Base-by-base conservation (phyloP, 2,888 invertebrate genomes). In the Ectemnius continuus region DNA sequence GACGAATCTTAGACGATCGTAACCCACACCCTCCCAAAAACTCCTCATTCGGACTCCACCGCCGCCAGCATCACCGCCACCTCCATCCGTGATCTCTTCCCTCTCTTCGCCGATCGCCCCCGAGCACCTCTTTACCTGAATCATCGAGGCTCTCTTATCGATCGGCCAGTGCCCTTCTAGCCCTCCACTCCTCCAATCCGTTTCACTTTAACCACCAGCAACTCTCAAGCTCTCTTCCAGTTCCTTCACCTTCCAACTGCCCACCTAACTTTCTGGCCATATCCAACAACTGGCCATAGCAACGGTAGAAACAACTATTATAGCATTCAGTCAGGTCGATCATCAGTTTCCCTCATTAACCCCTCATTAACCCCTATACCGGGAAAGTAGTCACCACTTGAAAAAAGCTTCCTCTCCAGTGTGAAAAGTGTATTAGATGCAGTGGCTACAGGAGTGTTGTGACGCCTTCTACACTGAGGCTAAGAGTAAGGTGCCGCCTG, bases 121-220 rank as follows among this genome's bases (percentile, higher is more conserved):
- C 59, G 6, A 23, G 26, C 48, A 14, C 18, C 62, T 16, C 64
- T 71, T 70, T 52, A 46, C 48, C 67, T 58, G 67, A 80, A 68
- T 68, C 73, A 68, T 72, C 73, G 70, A 70, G 61, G 75, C 64
- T 71, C 64, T 71, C 73, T 70, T 78, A 80, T 81, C 80, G 80
- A 81, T 76, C 78, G 80, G 72, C 46, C 70, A 47, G 62, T 36
- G 46, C 61, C 73, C 66, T 80, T 80, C 80, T 78, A 73, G 73
- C 76, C 58, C 64, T 58, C 23, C 65, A 69, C 69, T 79, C 73
- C 70, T 68, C 63, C 75, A 78, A 76, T 76, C 70, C 67, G 56
- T 64, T 71, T 70, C 59, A 62, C 45, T 60, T 62, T 63, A 74
- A 76, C 61, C 67, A 70, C 61, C 64, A 36, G 11, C 8, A 36